Percentiles rank a stretch among this genome's conserved stretches.
Evolutionary conservation across 2,113 vertebrate genomes (phyloP).

Genomic region (Myrmecophaga tridactyla): DNA sequence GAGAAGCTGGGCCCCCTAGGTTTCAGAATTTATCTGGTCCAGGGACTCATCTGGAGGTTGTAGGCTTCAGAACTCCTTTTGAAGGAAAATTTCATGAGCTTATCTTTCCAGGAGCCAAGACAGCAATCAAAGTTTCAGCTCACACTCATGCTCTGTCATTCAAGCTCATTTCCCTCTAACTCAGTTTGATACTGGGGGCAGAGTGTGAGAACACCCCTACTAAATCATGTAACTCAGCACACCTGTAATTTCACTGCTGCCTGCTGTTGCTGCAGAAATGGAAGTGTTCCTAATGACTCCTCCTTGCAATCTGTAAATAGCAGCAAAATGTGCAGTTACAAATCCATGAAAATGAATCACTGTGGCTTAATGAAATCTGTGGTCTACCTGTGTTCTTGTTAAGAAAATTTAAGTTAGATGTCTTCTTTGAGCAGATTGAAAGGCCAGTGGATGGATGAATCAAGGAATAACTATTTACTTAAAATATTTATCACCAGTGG

Average conservation of each 20-base stretch:
- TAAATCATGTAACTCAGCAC: neutral
- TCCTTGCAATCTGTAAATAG: neutral
- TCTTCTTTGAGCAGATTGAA: neutral
- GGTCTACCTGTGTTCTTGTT: neutral
- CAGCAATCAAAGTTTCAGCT: constrained; percentile 13
- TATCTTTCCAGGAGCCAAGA: constrained; percentile 40
- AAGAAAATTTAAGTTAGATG: constrained; percentile 6
- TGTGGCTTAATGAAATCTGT: constrained; percentile 44
- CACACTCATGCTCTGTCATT: neutral
- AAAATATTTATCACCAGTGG: neutral
- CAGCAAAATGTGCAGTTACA: constrained; percentile 25
- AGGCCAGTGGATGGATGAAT: neutral
- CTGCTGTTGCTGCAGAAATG: neutral
- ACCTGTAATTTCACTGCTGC: constrained; percentile 48
- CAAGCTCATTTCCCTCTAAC: neutral
- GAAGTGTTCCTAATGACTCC: neutral
- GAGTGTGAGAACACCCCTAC: neutral
- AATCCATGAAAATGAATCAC: constrained; percentile 30
- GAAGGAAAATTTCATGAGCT: constrained; percentile 33
- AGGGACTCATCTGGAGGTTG: too few relatives aligned
- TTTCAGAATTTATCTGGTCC: too few relatives aligned
- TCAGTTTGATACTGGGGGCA: neutral
- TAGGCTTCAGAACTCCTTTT: constrained; percentile 33
- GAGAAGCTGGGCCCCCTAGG: too few relatives aligned
- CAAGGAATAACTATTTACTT: neutral